A percentile compares a stretch with the other conserved stretches of the same genome.
phyloP scores from a whole-genome alignment of 2,113 vertebrate genomes.

The Brachionichthys hirsutus region DNA sequence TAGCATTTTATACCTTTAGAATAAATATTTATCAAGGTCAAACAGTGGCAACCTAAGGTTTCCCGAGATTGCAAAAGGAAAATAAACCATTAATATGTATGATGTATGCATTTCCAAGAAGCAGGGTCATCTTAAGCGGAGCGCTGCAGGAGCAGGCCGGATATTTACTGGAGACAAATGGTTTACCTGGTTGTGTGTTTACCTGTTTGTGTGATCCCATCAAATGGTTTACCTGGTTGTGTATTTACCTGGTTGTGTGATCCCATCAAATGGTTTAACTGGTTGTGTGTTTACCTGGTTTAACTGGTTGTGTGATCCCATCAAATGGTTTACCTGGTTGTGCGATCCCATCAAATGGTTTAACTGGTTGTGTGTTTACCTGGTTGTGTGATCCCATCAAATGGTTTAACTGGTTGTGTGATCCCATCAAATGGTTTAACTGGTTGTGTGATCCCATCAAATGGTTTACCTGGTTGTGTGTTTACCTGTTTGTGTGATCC shows the following conservation, averaged over 20 bases:
- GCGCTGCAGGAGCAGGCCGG: background rate
- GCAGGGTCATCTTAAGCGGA: background rate
- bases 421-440: background rate
- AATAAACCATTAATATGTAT: background rate
- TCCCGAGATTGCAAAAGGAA: background rate
- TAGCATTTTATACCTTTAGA: background rate
- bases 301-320: slow-evolving; percentile 20
- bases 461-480: slow-evolving; percentile 12
- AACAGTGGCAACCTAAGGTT: background rate
- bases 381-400: too few relatives aligned
- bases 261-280: slow-evolving; percentile 1
- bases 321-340: slow-evolving; percentile 7
- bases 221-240: slow-evolving; percentile 8
- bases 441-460: slow-evolving; percentile 13
- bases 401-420: slow-evolving; percentile 13
- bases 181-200: slow-evolving; percentile 13
- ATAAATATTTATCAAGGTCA: slow-evolving; percentile 6
- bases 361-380: slow-evolving; percentile 20
- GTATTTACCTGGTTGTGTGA: too few relatives aligned
- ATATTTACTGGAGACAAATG: slow-evolving; percentile 6
- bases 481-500: too few relatives aligned
- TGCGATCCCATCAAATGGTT: background rate
- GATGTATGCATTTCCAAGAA: background rate
- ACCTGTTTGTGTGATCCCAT: slow-evolving; percentile 21
- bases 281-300: slow-evolving; percentile 14